A percentile compares a stretch with the other conserved stretches of the same genome.
Evolutionary conservation across 2,888 invertebrate species (phyloP).

Genomic region (Yponomeuta malinellus): DNA sequence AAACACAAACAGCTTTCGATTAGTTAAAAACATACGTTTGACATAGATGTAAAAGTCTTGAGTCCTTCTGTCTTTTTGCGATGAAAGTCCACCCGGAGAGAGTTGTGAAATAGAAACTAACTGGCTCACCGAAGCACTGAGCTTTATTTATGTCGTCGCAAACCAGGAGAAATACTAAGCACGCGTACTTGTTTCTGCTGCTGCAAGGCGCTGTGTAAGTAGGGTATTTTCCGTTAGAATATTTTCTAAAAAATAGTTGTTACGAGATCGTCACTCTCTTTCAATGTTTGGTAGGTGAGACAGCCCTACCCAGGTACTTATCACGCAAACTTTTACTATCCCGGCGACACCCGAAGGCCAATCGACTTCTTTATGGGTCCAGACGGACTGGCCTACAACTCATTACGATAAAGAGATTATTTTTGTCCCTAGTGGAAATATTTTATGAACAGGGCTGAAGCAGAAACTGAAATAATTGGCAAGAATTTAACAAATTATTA

Average conservation of each 20-base stretch:
- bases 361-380: neutral
- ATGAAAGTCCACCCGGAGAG: constrained; percentile 15
- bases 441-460: neutral
- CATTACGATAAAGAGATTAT: neutral
- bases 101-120: constrained; percentile 16
- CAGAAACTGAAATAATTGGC: neutral
- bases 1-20: neutral
- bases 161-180: neutral
- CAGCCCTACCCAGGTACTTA: constrained; percentile 13
- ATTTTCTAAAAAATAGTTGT: neutral
- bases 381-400: neutral
- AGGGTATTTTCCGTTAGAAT: no score
- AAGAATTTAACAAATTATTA: no score
- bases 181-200: no score
- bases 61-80: neutral
- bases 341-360: constrained; percentile 7
- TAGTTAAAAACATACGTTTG: neutral
- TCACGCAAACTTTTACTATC: constrained; percentile 11
- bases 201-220: no score
- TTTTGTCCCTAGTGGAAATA: neutral
- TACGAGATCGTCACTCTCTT: neutral
- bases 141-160: neutral
- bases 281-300: neutral
- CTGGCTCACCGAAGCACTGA: neutral
- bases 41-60: neutral